Evolutionary conservation across 1,140 invertebrate genomes (phyloP).

Genomic region (Drosophila azteca): DNA sequence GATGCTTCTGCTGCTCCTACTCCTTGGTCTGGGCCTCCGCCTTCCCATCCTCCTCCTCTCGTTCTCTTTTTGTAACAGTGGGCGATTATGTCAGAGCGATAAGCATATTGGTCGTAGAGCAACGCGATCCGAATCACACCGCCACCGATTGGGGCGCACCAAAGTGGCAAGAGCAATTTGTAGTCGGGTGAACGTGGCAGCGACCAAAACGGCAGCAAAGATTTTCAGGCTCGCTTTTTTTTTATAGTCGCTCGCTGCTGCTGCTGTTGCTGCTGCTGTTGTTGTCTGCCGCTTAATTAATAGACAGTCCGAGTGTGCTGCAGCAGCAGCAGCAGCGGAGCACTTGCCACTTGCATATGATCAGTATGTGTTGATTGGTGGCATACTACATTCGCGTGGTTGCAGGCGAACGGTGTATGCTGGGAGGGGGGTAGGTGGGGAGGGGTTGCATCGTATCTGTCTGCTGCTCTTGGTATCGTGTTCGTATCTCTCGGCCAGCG

Average conservation of each 20-base stretch:
- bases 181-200: constrained; percentile 73
- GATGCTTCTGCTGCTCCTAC: not conserved
- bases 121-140: constrained; percentile 26
- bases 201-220: constrained; percentile 75
- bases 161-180: constrained; percentile 82
- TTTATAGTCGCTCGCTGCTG: constrained; percentile 31
- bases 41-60: constrained; percentile 22
- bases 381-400: not conserved
- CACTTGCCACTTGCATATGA: constrained; percentile 76
- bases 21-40: not conserved
- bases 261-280: constrained; percentile 12
- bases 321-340: constrained; percentile 8
- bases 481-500: constrained; percentile 55
- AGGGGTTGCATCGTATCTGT: constrained; percentile 30
- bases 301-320: constrained; percentile 60
- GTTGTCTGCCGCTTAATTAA: constrained; percentile 68
- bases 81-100: constrained; percentile 61
- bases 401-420: too few species aligned
- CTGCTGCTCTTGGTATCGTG: constrained; percentile 46
- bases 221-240: constrained; percentile 36
- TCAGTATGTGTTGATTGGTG: constrained; percentile 77
- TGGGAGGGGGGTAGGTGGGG: too few species aligned
- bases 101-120: constrained; percentile 67
- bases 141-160: constrained; percentile 53
- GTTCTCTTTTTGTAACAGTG: constrained; percentile 12